phyloP scores from a whole-genome alignment of 2,797 vertebrate genomes.

The Tragelaphus eurycerus region DNA sequence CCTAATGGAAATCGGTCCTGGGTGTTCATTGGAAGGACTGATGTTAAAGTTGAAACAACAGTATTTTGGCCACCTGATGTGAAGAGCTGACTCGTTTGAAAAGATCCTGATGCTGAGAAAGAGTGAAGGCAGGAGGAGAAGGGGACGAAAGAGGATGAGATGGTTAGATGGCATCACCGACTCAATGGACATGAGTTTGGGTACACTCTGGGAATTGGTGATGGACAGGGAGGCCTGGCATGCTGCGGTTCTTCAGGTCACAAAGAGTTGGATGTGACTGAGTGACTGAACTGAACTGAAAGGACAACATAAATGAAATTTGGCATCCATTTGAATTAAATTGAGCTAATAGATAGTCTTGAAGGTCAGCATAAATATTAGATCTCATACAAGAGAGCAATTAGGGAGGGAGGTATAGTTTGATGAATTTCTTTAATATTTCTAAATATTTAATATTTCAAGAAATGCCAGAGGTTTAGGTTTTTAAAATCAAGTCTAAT shows the following conservation, averaged over 20 bases:
- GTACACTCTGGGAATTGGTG: neutral
- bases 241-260: accelerated
- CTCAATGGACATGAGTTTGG: neutral
- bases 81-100: neutral
- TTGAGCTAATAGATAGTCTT: neutral
- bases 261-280: neutral
- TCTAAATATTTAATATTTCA: neutral
- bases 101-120: neutral
- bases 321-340: neutral
- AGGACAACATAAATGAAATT: neutral
- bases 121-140: neutral
- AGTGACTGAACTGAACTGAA: neutral
- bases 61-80: neutral
- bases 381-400: neutral
- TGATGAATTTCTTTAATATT: neutral
- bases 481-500: neutral
- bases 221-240: neutral
- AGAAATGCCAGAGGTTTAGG: neutral
- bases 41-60: neutral
- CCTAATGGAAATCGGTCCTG: neutral
- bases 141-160: neutral
- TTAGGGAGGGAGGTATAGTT: neutral
- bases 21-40: neutral
- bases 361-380: neutral
- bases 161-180: neutral